Evolutionary conservation across 2,113 vertebrate genomes (phyloP).

Genomic region (Platysternon megacephalum): DNA sequence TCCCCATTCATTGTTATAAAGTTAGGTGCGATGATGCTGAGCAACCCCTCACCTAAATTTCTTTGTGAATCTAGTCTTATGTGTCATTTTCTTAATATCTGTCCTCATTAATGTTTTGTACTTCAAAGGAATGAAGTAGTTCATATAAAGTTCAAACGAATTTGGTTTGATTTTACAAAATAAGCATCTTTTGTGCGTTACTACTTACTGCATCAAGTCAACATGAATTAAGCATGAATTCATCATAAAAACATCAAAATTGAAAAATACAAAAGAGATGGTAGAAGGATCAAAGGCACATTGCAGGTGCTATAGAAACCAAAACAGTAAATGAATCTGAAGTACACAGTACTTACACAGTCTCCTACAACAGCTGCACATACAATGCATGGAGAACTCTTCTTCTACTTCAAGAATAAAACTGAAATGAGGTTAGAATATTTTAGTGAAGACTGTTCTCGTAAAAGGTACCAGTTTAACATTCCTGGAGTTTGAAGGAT

Average conservation of each 20-base stretch:
- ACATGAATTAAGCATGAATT: constrained; percentile 74
- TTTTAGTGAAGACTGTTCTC: neutral
- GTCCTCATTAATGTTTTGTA: constrained; percentile 48
- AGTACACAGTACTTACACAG: neutral
- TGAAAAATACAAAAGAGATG: constrained; percentile 63
- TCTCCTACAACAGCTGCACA: constrained; percentile 29
- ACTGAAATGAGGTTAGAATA: neutral
- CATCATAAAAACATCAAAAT: constrained; percentile 78
- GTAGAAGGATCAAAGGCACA: constrained; percentile 69
- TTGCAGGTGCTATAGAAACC: constrained; percentile 65
- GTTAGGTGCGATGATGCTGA: too few relatives aligned
- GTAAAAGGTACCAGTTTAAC: neutral
- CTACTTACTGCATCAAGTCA: constrained; percentile 68
- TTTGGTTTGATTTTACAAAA: constrained; percentile 54
- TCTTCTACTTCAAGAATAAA: neutral
- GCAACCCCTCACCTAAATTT: too few relatives aligned
- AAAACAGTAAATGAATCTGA: constrained; percentile 63
- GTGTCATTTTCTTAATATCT: constrained; percentile 51
- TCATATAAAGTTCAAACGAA: constrained; percentile 69
- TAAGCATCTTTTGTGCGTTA: constrained; percentile 53
- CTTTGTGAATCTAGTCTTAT: neutral
- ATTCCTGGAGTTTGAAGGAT: neutral
- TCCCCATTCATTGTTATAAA: too few relatives aligned
- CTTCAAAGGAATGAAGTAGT: constrained; percentile 65
- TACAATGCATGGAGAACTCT: neutral